Evolutionary conservation across 2,113 vertebrate genomes (phyloP).

Genomic region (Sinocyclocheilus rhinocerous): DNA sequence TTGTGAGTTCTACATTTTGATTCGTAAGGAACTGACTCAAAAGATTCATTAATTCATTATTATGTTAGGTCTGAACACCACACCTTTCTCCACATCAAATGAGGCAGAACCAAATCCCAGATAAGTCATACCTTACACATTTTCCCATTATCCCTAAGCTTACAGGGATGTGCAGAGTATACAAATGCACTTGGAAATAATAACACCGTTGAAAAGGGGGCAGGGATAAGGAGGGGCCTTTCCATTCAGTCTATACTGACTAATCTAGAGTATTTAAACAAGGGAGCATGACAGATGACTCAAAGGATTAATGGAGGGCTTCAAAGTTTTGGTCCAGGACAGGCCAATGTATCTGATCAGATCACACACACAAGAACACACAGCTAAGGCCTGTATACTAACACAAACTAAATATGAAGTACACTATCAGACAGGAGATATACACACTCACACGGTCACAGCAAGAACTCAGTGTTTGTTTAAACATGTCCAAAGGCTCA

Average conservation of each 20-base stretch:
- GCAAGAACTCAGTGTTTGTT: neutral
- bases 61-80: neutral
- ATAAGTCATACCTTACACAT: slow-evolving; percentile 23
- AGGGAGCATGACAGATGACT: neutral
- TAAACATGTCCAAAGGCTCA: neutral
- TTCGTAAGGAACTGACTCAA: no score
- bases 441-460: neutral
- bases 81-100: neutral
- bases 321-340: slow-evolving; percentile 10
- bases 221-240: neutral
- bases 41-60: neutral
- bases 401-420: slow-evolving; percentile 13
- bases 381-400: neutral
- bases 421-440: neutral
- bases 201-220: slow-evolving; percentile 11
- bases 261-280: slow-evolving; percentile 16
- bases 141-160: slow-evolving; percentile 3
- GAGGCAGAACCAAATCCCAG: slow-evolving; percentile 3
- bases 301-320: neutral
- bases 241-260: neutral
- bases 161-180: slow-evolving; percentile 23
- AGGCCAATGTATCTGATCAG: neutral
- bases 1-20: neutral
- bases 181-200: slow-evolving; percentile 18
- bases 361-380: neutral